Conservation (phyloP, 2,888 invertebrate genomes). For the Alloplasta piceator region DNA sequence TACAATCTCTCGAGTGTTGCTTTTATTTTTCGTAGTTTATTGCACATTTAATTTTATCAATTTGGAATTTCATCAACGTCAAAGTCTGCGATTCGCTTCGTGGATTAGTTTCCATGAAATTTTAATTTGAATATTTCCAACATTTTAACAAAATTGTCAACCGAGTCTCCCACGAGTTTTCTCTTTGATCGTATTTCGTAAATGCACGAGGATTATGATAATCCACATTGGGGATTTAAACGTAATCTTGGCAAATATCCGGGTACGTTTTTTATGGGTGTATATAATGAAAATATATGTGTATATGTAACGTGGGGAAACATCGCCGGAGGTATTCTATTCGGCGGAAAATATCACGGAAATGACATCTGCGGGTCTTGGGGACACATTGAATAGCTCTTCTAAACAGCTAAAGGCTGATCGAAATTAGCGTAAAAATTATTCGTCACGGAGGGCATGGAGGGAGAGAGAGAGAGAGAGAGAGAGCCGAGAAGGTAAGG, state of each 20-base stretch:
- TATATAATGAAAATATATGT: background rate
- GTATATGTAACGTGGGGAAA: background rate
- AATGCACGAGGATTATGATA: background rate
- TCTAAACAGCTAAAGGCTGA: conserved; percentile 40
- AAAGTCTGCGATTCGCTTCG: too few relatives aligned
- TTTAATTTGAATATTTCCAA: background rate
- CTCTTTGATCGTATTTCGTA: conserved; percentile 3
- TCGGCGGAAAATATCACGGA: conserved; percentile 17
- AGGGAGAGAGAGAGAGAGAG: background rate
- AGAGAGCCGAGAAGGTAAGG: conserved; percentile 6
- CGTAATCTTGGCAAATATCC: conserved; percentile 18
- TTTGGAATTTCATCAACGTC: conserved; percentile 2
- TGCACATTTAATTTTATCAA: background rate
- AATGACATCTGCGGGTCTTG: conserved; percentile 54
- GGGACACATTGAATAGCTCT: conserved; percentile 7
- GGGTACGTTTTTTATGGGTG: background rate
- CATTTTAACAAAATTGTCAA: background rate
- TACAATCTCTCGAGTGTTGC: background rate
- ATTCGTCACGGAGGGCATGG: conserved; percentile 76
- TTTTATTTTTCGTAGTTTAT: background rate
- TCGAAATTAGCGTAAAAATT: conserved; percentile 79
- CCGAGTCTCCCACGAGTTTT: background rate
- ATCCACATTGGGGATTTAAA: conserved; percentile 8
- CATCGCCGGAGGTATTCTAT: conserved; percentile 33
- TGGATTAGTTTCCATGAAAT: too few relatives aligned